These are phyloP conservation scores for Myiopsitta monachus DNA, from an alignment of 2,113 vertebrate species.

Conservation along the genomic window DNA sequence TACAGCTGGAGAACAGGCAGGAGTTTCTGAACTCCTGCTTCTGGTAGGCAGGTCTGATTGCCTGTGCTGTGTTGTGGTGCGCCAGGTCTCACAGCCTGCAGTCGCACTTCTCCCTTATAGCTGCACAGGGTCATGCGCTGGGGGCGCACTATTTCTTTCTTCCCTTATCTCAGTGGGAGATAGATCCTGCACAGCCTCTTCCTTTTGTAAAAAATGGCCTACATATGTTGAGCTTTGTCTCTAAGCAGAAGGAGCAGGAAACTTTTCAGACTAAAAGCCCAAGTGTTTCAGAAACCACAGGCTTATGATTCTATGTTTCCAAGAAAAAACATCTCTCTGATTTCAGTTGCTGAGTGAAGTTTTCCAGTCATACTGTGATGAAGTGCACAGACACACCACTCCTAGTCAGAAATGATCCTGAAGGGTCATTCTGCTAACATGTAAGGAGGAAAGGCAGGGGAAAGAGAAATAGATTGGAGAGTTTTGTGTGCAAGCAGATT, in stretches of 20 bases:
- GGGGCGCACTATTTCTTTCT: rapidly evolving
- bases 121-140: rapidly evolving
- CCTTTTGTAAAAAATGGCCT: neutral
- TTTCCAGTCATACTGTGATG: neutral
- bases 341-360: neutral
- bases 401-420: neutral
- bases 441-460: neutral
- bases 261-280: neutral
- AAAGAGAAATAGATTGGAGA: neutral
- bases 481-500: neutral
- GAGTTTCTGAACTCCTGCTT: rapidly evolving
- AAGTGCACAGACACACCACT: neutral
- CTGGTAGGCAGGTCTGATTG: neutral
- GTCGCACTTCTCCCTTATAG: neutral
- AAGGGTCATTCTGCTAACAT: neutral
- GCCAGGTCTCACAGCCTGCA: neutral
- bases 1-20: neutral
- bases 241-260: neutral
- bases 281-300: neutral
- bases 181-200: neutral
- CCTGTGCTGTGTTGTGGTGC: rapidly evolving
- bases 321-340: rapidly evolving
- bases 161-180: rapidly evolving
- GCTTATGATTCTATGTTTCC: neutral
- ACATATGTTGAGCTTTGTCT: neutral